Percentiles rank a stretch among this genome's conserved stretches.
Evolutionary conservation across 2,888 invertebrate species (phyloP).

Genomic region (Melitaea athalia): DNA sequence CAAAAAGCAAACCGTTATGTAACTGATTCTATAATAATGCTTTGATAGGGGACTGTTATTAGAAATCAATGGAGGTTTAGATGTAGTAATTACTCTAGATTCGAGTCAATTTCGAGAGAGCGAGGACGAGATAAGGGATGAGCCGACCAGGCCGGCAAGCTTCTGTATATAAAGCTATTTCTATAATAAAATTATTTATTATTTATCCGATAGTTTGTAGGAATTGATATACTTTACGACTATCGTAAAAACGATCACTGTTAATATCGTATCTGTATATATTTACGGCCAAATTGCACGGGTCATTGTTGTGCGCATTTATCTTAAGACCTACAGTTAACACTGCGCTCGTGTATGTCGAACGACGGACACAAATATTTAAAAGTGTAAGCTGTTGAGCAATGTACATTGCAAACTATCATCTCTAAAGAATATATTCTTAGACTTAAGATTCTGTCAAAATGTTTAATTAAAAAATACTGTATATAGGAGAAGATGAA

Average conservation of each 20-base stretch:
- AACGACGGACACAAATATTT: slow-evolving; percentile 34
- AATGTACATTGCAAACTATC: slow-evolving; percentile 52
- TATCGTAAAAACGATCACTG: slow-evolving; percentile 52
- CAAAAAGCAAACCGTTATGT: slow-evolving; percentile 42
- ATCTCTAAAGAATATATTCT: slow-evolving; percentile 49
- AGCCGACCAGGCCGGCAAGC: slow-evolving; percentile 63
- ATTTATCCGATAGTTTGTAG: slow-evolving; percentile 71
- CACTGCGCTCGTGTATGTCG: slow-evolving; percentile 40
- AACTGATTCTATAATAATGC: slow-evolving; percentile 47
- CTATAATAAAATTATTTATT: slow-evolving; percentile 74
- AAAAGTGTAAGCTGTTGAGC: slow-evolving; percentile 43
- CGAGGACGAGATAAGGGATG: slow-evolving; percentile 46
- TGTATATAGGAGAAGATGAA: slow-evolving; percentile 58
- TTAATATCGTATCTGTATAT: slow-evolving; percentile 48
- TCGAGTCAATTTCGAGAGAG: slow-evolving; percentile 47
- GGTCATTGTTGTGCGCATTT: slow-evolving; percentile 15
- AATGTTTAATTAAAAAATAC: slow-evolving; percentile 53
- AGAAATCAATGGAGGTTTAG: slow-evolving; percentile 54
- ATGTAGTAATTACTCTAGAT: slow-evolving; percentile 50
- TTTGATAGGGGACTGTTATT: slow-evolving; percentile 62
- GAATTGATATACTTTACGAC: slow-evolving; percentile 46
- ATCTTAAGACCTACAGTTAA: slow-evolving; percentile 13
- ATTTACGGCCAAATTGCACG: slow-evolving; percentile 29
- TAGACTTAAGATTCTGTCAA: slow-evolving; percentile 54
- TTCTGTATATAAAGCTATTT: slow-evolving; percentile 79